Evolutionary conservation across 2,113 vertebrate species (phyloP).

Genomic region (Muntiacus muntjak): DNA sequence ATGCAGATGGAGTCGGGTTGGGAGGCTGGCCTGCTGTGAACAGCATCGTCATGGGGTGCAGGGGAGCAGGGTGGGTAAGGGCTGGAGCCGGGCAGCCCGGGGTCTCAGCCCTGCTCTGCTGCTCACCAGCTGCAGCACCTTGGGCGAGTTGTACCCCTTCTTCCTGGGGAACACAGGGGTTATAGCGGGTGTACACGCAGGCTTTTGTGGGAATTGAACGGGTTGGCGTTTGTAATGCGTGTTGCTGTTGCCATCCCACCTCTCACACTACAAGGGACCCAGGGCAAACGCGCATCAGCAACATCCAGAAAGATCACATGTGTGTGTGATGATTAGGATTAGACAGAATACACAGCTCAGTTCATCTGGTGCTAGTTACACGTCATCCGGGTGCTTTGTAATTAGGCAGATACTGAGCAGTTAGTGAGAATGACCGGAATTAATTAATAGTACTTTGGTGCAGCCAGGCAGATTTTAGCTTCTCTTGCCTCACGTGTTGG

Average conservation of each 20-base stretch:
- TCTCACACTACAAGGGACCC: not conserved
- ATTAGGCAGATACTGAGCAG: not conserved
- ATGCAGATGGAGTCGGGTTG: accelerated
- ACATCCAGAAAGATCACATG: not conserved
- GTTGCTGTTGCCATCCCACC: not conserved
- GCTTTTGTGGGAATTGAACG: not conserved
- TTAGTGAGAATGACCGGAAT: not conserved
- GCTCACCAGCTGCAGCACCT: not conserved
- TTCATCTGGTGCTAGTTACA: not conserved
- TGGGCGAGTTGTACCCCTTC: not conserved
- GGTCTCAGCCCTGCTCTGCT: not conserved
- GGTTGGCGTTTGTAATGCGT: not conserved
- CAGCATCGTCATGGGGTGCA: accelerated
- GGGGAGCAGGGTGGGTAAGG: not conserved
- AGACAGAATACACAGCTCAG: not conserved
- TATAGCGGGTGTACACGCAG: not conserved
- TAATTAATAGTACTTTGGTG: not conserved
- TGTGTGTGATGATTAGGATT: not conserved
- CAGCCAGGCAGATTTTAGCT: not conserved
- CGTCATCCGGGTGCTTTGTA: accelerated
- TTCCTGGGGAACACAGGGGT: not conserved
- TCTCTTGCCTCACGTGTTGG: not conserved
- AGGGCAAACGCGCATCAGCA: not conserved
- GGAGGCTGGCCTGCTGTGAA: not conserved
- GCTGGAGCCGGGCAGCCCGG: not conserved